Evolutionary conservation across 2,113 vertebrate genomes (phyloP), one percentile per base, ranked within the genome.

Genomic region (Atlantisia rogersi): DNA sequence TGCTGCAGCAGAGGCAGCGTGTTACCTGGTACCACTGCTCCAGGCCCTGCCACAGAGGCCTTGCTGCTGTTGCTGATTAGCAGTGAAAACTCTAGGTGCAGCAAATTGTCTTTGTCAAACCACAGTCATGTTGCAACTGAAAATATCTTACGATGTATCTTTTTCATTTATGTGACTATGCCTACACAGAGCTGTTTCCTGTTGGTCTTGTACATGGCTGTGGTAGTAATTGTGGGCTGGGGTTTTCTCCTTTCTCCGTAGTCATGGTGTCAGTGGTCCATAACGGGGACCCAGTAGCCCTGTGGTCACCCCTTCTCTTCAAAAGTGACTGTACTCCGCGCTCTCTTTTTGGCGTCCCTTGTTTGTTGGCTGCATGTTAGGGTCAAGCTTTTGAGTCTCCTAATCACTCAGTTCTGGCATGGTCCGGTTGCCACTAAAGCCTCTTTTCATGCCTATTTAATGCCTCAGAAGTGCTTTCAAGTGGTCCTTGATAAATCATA

Each of bases 391-490:
- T 91, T 71, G 95, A 94, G 91, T 87, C 81, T 82, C 26, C 83
- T 95, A 85, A 98, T 98, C 94, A 79, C 94, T 95, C 93, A 29
- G 73, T 59, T 94, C 95, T 96, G 96, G 96, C 97, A 65, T 52
- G 58, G 86, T 94, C 96, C 91, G 9, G 67, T 93, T 97, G 96
- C 97, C 94, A 89, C 82, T 79, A 93, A 96, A 97, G 95, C 95
- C 95, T 98, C 95, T 97, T 97, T 98, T 98, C 97, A 97, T 98
- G 98, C 98, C 98, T 98, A 93, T 98, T 98, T 97, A 96, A 98
- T 98, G 98, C 98, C 98, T 98, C 97, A 94, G 97, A 99, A 98
- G 98, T 97, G 97, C 98, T 99, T 99, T 99, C 98, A 99, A 99
- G 98, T 98, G 98, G 97, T 98, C 98, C 98, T 98, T 97, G 97